Evolutionary conservation across 2,797 vertebrate species (phyloP).

Genomic region (Lagodon rhomboides): DNA sequence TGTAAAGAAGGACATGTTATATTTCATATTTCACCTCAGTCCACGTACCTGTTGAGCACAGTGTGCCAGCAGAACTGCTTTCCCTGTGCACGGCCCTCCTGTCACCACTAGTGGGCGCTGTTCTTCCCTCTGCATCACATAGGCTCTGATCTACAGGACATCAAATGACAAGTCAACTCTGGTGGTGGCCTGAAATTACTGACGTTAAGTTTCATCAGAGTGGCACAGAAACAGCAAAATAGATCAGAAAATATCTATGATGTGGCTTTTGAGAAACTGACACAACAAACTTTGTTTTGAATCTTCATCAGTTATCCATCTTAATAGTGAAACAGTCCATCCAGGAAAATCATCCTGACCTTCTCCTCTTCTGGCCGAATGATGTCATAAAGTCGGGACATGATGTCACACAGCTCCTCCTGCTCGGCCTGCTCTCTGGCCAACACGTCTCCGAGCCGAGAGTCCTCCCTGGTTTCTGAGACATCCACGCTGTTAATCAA

Average conservation of each 20-base stretch:
- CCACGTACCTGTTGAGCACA: slow-evolving; percentile 82
- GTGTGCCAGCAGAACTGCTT: slow-evolving; percentile 86
- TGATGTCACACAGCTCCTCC: slow-evolving; percentile 73
- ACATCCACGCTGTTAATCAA: slow-evolving; percentile 62
- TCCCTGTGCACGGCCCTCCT: slow-evolving; percentile 86
- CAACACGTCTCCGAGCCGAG: slow-evolving; percentile 22
- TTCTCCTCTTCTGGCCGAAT: slow-evolving; percentile 71
- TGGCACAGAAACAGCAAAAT: background rate
- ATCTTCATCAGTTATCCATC: background rate
- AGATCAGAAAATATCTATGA: background rate
- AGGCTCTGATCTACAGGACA: slow-evolving; percentile 73
- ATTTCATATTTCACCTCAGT: background rate
- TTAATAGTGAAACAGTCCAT: background rate
- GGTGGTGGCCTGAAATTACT: background rate
- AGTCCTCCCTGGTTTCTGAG: background rate
- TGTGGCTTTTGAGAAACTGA: background rate
- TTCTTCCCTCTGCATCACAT: slow-evolving; percentile 73
- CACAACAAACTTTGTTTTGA: background rate
- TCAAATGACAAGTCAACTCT: background rate
- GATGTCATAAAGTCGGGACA: slow-evolving; percentile 80
- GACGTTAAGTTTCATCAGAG: background rate
- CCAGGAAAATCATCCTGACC: slow-evolving; percentile 59
- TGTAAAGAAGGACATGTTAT: background rate
- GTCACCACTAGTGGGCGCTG: slow-evolving; percentile 80
- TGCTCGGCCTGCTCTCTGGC: slow-evolving; percentile 74